Evolutionary conservation across 2,888 invertebrate species (phyloP).

Genomic region (Mamestra brassicae): DNA sequence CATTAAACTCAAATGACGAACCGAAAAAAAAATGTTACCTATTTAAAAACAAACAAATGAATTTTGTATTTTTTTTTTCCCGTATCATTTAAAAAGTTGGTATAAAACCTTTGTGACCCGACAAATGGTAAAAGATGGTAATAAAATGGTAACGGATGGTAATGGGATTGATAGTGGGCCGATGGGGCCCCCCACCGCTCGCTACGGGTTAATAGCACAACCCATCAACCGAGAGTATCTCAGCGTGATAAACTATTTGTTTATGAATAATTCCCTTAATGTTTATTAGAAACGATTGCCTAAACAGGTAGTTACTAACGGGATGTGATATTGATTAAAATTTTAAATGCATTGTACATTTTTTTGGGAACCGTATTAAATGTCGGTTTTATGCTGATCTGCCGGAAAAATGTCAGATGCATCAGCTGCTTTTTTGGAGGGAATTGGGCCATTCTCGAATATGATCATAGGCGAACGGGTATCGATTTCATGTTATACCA

Average conservation of each 20-base stretch:
- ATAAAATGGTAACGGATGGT: constrained; percentile 79
- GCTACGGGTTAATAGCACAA: constrained; percentile 62
- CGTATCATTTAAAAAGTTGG: constrained; percentile 21
- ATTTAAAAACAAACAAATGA: constrained; percentile 66
- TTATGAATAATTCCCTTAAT: constrained; percentile 67
- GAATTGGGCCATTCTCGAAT: constrained; percentile 17
- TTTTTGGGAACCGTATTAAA: constrained; percentile 34
- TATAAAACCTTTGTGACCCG: constrained; percentile 69
- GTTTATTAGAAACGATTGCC: constrained; percentile 47
- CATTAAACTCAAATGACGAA: constrained; percentile 39
- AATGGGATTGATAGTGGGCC: constrained; percentile 71
- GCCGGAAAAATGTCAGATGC: constrained; percentile 11
- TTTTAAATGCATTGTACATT: constrained; percentile 51
- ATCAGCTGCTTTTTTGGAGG: constrained; percentile 24
- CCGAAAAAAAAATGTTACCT: constrained; percentile 40
- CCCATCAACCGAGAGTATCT: constrained; percentile 49
- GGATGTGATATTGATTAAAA: constrained; percentile 58
- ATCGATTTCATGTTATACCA: constrained; percentile 12
- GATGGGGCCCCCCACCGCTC: constrained; percentile 64
- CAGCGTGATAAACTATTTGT: constrained; percentile 66
- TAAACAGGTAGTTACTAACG: constrained; percentile 59
- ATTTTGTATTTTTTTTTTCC: constrained; percentile 41
- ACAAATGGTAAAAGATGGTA: constrained; percentile 72
- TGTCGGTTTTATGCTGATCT: constrained; percentile 56
- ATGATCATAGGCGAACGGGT: background rate